Evolutionary conservation across 2,113 vertebrate genomes (phyloP), one percentile per base, ranked within the genome.

Genomic region (Corynorhinus townsendii): DNA sequence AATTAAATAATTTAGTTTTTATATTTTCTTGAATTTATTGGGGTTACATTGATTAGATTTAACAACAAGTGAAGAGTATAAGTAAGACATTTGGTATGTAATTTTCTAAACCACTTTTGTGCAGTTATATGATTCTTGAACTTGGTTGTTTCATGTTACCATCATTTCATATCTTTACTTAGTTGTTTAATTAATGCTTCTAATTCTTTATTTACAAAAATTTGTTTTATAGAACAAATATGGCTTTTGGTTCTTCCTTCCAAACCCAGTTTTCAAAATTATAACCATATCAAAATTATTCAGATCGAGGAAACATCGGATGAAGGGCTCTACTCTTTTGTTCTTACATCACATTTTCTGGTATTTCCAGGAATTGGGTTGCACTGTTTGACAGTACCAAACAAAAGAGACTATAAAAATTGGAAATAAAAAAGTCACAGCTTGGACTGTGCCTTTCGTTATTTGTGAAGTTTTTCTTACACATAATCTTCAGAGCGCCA

Each of bases 401-500:
- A 92, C 22, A 79, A 59, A 89, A 86, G 9, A 87, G 33, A 66
- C 79, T 56, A 35, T 77, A 47, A 76, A 56, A 68, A 86, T 90
- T 89, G 33, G 86, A 71, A 93, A 86, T 4, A 11, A 94, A 90
- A 96, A 66, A 66, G 68, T 62, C 64, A 96, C 68, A 95, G 26
- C 40, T 33, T 1, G 43, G 95, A 68, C 40, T 90, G 17, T 30
- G 38, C 64, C 79, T 94, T 93, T 80, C 15, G 5, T 11, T 88
- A 84, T 81, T 96, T 82, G 66, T 94, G 86, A 97, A 94, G 26
- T 28, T 54, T 97, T 96, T 96, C 76, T 68, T 96, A 43, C 54
- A 90, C 33, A 45, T 72, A 96, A 91, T 76, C 69, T 84, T 93
- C 66, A 83, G 24, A 94, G 38, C 8, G 92, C 45, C 75, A 98